These are phyloP conservation scores for Drosophila multiciliata DNA, from an alignment of 2,888 invertebrate species.

Conservation along the genomic window DNA sequence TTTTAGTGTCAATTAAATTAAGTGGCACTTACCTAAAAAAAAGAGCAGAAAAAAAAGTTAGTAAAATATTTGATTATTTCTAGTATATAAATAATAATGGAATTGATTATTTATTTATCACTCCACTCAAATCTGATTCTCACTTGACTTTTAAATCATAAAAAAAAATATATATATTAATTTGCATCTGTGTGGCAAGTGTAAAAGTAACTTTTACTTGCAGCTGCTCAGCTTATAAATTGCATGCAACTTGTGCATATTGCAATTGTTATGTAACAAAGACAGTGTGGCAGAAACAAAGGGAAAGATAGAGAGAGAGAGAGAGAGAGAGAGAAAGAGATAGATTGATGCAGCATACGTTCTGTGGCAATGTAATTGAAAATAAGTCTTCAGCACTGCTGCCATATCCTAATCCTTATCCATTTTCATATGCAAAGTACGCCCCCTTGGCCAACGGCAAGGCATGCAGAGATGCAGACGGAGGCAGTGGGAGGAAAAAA, in stretches of 20 bases:
- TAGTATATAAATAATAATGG: neutral
- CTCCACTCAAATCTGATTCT: conserved; percentile 12
- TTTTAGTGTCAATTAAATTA: neutral
- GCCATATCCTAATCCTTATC: conserved; percentile 34
- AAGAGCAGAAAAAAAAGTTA: neutral
- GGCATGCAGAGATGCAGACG: conserved; percentile 20
- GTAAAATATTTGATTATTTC: neutral
- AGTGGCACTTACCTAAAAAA: neutral
- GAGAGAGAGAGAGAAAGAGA: neutral
- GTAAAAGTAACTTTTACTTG: conserved; percentile 8
- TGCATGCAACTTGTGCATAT: conserved; percentile 35
- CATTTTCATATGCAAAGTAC: conserved; percentile 22
- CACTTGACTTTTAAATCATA: conserved; percentile 10
- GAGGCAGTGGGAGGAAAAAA: conserved; percentile 2
- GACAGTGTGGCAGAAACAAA: neutral
- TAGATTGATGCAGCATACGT: conserved; percentile 30
- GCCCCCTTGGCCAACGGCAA: neutral
- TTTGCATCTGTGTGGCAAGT: neutral
- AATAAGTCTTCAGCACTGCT: conserved; percentile 58
- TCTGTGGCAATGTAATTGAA: conserved; percentile 69
- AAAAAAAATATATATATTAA: neutral
- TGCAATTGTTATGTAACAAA: conserved; percentile 33
- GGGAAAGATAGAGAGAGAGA: neutral
- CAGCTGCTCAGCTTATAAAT: conserved; percentile 36
- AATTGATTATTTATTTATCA: neutral